Evolutionary conservation across 2,797 vertebrate genomes (phyloP), one percentile per base, ranked within the genome.

Genomic region (Discoglossus pictus): DNA sequence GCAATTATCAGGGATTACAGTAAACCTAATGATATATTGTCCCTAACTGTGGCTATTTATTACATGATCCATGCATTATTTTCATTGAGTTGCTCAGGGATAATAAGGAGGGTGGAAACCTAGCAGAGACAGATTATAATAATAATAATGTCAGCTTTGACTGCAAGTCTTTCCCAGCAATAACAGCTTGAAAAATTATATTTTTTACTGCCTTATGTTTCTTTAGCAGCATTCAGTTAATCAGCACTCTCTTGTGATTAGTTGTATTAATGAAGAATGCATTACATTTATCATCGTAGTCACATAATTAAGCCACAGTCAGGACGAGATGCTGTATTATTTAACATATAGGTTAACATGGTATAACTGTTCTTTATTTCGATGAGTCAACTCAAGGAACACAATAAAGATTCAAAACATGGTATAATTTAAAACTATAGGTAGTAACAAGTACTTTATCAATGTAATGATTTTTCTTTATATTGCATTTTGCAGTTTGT

Each of bases 181-280:
- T 46, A 20, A 12, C 44, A 16, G 20, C 65, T 44, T 68, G 65
- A 68, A 52, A 52, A 43, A 68, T 60, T 17, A 52, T 16, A 35
- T 60, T 21, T 36, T 61, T 60, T 52, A 68, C 18, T n/a, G 17
- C 47, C 27, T 51, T 50, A 59, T 67, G 52, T 18, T 56, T 56
- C 24, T 51, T 42, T 60, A 68, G 60, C 52, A 60, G 65, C 46
- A 60, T 42, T 25, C 47, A 60, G 60, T 67, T 60, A 68, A 68
- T 68, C 55, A 68, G 52, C 65, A 68, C 47, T 38, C 64, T 50
- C 53, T 60, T 52, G 65, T 36, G 65, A 47, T 31, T 60, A 68
- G 39, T 60, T 35, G 55, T 40, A 15, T 43, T 68, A 60, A 68
- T 21, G 55, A 31, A 4, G 8, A 8, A 31, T 31, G 27, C 27